Evolutionary conservation across 2,888 invertebrate species (phyloP), one percentile per base, ranked within the genome.

Genomic region (Choreutis nemorana): DNA sequence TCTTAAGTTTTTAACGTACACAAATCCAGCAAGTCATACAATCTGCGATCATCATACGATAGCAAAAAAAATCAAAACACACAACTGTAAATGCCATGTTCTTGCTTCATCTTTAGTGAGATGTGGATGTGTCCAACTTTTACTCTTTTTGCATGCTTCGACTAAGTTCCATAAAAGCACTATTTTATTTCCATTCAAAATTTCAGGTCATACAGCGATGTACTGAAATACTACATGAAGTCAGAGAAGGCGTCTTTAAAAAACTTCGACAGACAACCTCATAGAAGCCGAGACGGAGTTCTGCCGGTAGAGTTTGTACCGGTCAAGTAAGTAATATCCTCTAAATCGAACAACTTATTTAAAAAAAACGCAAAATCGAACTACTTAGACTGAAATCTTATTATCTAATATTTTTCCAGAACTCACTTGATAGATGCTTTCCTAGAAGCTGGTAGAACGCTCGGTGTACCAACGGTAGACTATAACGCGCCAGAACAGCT

Each of bases 381-480:
- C n/a, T n/a, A n/a, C n/a, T n/a, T n/a, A n/a, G n/a, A n/a, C n/a
- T n/a, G n/a, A n/a, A n/a, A n/a, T n/a, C n/a, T n/a, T n/a, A n/a
- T n/a, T n/a, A n/a, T n/a, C n/a, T 20, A 21, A 2, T 11, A 12
- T 23, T 11, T 32, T 53, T 52, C 8, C 53, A 71, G 70, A 29
- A 61, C 72, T 10, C 59, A 81, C 33, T 62, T 89, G 2, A 78
- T 85, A 1, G 73, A 81, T 8, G 83, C 86, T 1, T 85, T 90
- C 44, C 61, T 90, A 2, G 64, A 84, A 38, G 84, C 86, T 1
- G 86, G 85, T 2, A 55, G 71, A 34, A 81, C 87, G 50, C 56
- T 84, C 33, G 90, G 89, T 0, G 75, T 83, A 26, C 81, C 83
- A 1, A 73, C 83, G 29, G 71, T 83, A 3, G 89, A 90, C 53